Conservation (phyloP, 2,888 invertebrate genomes). For the Phania funesta region DNA sequence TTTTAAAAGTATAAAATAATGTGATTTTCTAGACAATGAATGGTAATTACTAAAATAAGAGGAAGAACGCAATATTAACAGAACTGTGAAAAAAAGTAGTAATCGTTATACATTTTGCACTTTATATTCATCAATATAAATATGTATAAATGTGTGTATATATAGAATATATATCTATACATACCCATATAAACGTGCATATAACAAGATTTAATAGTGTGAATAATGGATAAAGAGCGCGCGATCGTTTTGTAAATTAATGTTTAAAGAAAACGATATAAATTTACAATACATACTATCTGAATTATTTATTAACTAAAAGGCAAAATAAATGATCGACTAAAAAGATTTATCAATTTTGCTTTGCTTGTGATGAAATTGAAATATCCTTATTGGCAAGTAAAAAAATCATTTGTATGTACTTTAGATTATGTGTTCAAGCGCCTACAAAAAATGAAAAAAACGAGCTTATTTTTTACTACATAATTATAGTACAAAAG, state of each 20-base stretch:
- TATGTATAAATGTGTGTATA: too few relatives aligned
- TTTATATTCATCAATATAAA: slow-evolving; percentile 9
- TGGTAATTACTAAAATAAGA: slow-evolving; percentile 63
- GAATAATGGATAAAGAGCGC: slow-evolving; percentile 44
- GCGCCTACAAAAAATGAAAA: slow-evolving; percentile 44
- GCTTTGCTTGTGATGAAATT: slow-evolving; percentile 25
- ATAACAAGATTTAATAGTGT: slow-evolving; percentile 34
- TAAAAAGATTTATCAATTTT: neutral
- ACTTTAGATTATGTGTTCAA: neutral
- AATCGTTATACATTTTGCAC: slow-evolving; percentile 49
- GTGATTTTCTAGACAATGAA: slow-evolving; percentile 27
- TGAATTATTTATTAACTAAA: slow-evolving; percentile 14
- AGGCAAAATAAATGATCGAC: neutral
- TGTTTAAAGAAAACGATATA: slow-evolving; percentile 28
- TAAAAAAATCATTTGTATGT: slow-evolving; percentile 9
- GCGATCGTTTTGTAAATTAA: slow-evolving; percentile 32
- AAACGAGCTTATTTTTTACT: slow-evolving; percentile 26
- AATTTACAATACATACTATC: slow-evolving; percentile 21
- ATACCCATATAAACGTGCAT: slow-evolving; percentile 6
- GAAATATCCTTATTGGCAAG: neutral
- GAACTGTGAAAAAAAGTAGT: slow-evolving; percentile 65
- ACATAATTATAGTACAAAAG: slow-evolving; percentile 19
- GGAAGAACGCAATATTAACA: slow-evolving; percentile 62
- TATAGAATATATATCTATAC: neutral
- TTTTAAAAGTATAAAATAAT: slow-evolving; percentile 2